Evolutionary conservation across 2,888 invertebrate genomes (phyloP).

Genomic region (Pristionchus maxplancki): DNA sequence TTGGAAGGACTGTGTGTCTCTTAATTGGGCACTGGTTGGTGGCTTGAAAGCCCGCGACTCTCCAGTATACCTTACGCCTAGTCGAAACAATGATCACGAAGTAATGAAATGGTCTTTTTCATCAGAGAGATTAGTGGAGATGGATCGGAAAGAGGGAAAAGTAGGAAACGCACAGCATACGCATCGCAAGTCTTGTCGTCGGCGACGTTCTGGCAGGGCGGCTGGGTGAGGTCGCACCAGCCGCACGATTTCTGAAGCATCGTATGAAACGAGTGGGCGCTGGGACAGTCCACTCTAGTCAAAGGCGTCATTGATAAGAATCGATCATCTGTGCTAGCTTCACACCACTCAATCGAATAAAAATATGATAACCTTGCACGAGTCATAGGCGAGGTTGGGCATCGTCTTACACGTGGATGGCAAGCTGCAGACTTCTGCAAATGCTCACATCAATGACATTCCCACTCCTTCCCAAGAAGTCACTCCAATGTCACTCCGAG

Average conservation of each 20-base stretch:
- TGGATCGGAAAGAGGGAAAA: too few relatives aligned
- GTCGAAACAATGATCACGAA: too few relatives aligned
- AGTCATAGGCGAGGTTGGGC: not conserved
- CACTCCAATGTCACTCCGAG: too few relatives aligned
- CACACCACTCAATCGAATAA: not conserved
- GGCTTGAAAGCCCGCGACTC: too few relatives aligned
- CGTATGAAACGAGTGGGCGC: too few relatives aligned
- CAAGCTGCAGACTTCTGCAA: slow-evolving; percentile 15
- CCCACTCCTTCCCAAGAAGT: too few relatives aligned
- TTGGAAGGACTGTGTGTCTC: too few relatives aligned
- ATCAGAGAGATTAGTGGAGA: too few relatives aligned
- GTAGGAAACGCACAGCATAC: not conserved
- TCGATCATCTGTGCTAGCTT: not conserved
- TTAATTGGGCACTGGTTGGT: too few relatives aligned
- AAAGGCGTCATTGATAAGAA: too few relatives aligned
- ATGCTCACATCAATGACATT: not conserved
- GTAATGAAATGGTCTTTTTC: too few relatives aligned
- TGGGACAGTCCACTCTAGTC: not conserved
- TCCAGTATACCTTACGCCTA: too few relatives aligned
- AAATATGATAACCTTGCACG: not conserved
- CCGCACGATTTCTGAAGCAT: slow-evolving; percentile 22
- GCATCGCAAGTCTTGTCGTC: not conserved
- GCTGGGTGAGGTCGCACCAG: slow-evolving; percentile 3
- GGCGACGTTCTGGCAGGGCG: not conserved
- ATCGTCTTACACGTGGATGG: not conserved